Evolutionary conservation across 2,888 invertebrate genomes (phyloP), one percentile per base, ranked within the genome.

Genomic region (Diloba caeruleocephala): DNA sequence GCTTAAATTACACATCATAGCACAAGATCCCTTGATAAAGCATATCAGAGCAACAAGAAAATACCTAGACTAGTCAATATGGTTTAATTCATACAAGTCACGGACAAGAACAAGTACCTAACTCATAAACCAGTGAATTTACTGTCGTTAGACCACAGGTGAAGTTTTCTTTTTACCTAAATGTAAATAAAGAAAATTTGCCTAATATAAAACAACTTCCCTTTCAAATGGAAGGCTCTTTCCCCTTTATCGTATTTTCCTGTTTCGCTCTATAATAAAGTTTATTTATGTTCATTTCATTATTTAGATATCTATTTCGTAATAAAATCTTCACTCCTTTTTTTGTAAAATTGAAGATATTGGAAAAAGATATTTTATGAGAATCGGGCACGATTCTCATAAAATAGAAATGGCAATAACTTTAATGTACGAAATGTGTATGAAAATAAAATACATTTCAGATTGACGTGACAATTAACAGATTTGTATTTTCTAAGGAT

Each of bases 161-260:
- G 67, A 76, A 82, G 79, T 81, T 81, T 76, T 75, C 79, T 76
- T 72, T 77, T 67, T 73, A 72, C 74, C 68, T 67, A 68, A 78
- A 78, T 76, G 73, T 78, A 78, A 82, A 82, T 81, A 82, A 81
- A 81, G 76, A 77, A 82, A 81, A 82, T 79, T 81, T 81, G 71
- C 79, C 76, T 77, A 77, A 76, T 70, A 71, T 75, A 66, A 76
- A 82, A 81, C 76, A 83, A 82, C 82, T 82, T 84, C 81, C 76
- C 71, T 79, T 79, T 79, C 76, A 78, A 82, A 81, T 78, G 77
- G 78, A 81, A 76, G 66, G 65, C 74, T 64, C 70, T 69, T 78
- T 72, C 77, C 79, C 78, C 76, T 82, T 83, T 79, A 81, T 78
- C 74, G 76, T 71, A 68, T 80, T 81, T 82, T 76, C 76, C 74